Base-by-base conservation (phyloP, 1,140 invertebrate species). In the Aleiodes sp. region DNA sequence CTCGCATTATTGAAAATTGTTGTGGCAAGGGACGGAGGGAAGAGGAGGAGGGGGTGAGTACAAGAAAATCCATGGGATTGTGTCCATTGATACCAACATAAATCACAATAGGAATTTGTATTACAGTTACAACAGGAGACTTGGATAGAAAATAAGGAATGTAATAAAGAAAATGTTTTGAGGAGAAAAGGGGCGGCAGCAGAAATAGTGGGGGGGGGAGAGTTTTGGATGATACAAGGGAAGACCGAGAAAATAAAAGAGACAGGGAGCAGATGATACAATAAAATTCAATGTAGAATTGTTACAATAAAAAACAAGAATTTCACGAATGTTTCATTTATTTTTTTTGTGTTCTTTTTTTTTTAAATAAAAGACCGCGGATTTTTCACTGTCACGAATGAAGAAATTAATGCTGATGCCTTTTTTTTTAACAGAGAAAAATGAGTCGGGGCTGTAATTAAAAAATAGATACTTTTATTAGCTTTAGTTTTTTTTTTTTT, bases 51-150 rank as follows among this genome's bases (percentile, higher is more conserved):
- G 52, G 69, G 37, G 63, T 52, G 31, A 33, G 56, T 56, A 62
- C 56, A 62, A 70, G 61, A 43, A 28, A 66, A 56, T 26, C 46
- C 43, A 41, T 21, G 16, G 26, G 39, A 43, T 28, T 65, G 62
- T n/a, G 24, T 43, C 80, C 81, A 84, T 85, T 86, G 83, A 86
- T 86, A 86, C 82, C 82, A 82, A 84, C 83, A 86, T 86, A 85
- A 86, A 86, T 86, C 85, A 86, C 83, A 86, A 86, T 86, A 85
- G 84, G 85, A 86, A 86, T 86, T 86, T 86, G 85, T 86, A 86
- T 85, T 86, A 86, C 85, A 84, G 84, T 85, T 86, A 82, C 80
- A 80, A n/a, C n/a, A n/a, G n/a, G 82, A 79, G 80, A 77, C 82
- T 84, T 81, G 80, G 80, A 84, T 85, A 85, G 82, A 82, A 86